Base-by-base conservation (phyloP, 2,888 invertebrate species). In the Sinotaia quadrata region DNA sequence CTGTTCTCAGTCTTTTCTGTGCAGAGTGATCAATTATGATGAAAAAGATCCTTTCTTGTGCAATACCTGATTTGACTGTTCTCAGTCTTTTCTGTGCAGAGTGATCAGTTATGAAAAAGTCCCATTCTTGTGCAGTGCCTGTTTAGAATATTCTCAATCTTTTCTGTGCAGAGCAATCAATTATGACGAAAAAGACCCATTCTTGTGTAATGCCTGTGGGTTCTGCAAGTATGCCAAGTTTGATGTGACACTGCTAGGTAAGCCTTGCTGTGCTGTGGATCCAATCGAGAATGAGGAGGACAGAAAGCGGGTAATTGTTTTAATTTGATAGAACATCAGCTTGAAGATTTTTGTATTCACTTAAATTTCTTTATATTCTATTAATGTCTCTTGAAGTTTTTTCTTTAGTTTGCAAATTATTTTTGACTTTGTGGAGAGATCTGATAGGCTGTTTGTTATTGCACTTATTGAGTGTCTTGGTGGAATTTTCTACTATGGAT, bases 171-270 rank as follows among this genome's bases (percentile, higher is more conserved):
- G 97, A 31, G 96, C 98, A 0, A 99, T 99, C 80, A 98, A 99
- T 89, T 98, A 98, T 89, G 98, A 98, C 88, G 98, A 98, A 88
- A 97, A 97, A 87, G 98, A 98, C 89, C 98, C 98, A 0, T 99
- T 98, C 92, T 90, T 99, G 31, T 99, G 99, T 86, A 98, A 98
- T 89, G 95, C 97, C 4, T 99, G 99, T 89, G 98, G 98, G 0
- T 98, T 97, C 90, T 99, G 98, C 90, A 98, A 98, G 90, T 98
- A 98, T 89, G 98, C 98, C 41, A 97, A 98, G 89, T 98, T 98
- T 88, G 98, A 99, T 89, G 96, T 97, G 89, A 95, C 95, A 12
- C 91, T 98, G 69, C 93, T 93, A 5, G 96, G 95, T 5, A 92
- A 95, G 29, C 94, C 96, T 0, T 97, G 96, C 85, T 98, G 96